phyloP scores from a whole-genome alignment of 2,113 vertebrate genomes.

The Scopus umbretta region DNA sequence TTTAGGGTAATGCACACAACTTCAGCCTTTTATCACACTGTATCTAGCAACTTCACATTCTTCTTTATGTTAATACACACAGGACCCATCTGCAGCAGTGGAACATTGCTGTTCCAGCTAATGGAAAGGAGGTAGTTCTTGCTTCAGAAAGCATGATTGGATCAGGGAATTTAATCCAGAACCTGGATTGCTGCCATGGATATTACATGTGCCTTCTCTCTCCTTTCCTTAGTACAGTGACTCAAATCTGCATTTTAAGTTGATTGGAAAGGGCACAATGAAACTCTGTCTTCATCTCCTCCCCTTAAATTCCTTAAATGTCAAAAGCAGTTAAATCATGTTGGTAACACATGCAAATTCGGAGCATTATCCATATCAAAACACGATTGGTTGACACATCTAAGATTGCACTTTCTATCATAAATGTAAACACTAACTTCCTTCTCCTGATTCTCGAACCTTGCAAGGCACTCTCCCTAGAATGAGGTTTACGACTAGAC shows the following conservation, averaged over 20 bases:
- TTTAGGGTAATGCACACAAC: neutral
- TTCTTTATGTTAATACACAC: neutral
- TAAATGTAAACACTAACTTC: neutral
- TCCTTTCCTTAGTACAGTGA: neutral
- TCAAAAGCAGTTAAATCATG: neutral
- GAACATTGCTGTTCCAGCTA: neutral
- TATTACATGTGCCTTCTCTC: neutral
- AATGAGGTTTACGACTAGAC: neutral
- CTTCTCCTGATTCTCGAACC: neutral
- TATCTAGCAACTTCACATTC: neutral
- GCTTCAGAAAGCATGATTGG: neutral
- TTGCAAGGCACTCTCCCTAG: neutral
- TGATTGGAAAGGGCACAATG: neutral
- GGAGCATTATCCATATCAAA: neutral
- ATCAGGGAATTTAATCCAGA: neutral
- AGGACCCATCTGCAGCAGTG: neutral
- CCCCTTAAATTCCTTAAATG: neutral
- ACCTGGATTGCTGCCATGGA: neutral
- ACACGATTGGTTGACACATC: neutral
- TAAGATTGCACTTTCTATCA: neutral
- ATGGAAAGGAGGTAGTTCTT: neutral
- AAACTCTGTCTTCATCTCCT: neutral
- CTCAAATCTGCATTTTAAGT: neutral
- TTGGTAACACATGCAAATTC: neutral
- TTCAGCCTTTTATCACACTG: neutral